These are phyloP conservation scores for Thalassoma bifasciatum DNA, from an alignment of 2,113 vertebrate species.

Conservation along the genomic window DNA sequence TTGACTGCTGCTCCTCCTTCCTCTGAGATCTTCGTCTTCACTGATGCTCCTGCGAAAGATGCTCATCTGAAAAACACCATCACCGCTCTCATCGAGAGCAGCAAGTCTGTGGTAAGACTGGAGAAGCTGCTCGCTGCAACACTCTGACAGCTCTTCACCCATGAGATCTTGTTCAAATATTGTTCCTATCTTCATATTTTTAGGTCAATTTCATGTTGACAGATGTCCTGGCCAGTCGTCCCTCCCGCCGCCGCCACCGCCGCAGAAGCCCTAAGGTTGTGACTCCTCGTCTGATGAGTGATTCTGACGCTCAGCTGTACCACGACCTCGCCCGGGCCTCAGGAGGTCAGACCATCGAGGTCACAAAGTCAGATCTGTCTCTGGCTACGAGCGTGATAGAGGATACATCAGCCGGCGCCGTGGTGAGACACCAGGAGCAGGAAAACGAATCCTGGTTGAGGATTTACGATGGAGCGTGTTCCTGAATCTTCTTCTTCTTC, in stretches of 20 bases:
- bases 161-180: background rate
- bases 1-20: constrained; percentile 72
- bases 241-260: constrained; percentile 6
- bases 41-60: constrained; percentile 80
- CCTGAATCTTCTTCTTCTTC: background rate
- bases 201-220: constrained; percentile 82
- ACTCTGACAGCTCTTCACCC: too few relatives aligned
- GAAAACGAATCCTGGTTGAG: background rate
- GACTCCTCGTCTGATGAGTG: background rate
- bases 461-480: background rate
- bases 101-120: constrained; percentile 70
- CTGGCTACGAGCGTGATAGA: constrained; percentile 67
- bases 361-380: constrained; percentile 65
- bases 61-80: constrained; percentile 60
- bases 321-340: constrained; percentile 70
- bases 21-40: constrained; percentile 81
- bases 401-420: constrained; percentile 57
- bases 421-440: constrained; percentile 54
- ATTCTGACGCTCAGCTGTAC: constrained; percentile 62
- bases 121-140: too few relatives aligned
- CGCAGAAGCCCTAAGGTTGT: constrained; percentile 1
- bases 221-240: background rate
- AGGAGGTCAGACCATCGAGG: constrained; percentile 76
- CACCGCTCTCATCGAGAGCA: constrained; percentile 70
- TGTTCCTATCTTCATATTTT: background rate